Evolutionary conservation across 2,888 invertebrate genomes (phyloP).

Genomic region (Lithosia quadra): DNA sequence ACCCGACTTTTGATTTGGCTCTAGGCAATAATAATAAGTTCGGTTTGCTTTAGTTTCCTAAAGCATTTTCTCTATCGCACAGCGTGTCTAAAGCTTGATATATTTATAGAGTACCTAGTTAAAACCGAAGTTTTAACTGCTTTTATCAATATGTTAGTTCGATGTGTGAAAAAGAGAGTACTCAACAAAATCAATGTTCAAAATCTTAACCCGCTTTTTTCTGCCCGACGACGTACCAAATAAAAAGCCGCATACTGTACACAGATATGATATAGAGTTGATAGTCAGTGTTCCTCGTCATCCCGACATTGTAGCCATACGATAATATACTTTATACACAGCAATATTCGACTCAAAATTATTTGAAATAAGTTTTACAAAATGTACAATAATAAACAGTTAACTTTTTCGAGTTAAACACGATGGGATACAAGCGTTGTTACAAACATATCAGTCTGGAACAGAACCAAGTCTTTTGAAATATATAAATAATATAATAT

Average conservation of each 20-base stretch:
- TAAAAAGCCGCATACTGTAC: background rate
- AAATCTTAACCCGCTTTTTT: no score
- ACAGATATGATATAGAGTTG: background rate
- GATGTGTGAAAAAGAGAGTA: no score
- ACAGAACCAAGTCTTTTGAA: constrained; percentile 17
- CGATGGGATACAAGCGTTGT: constrained; percentile 46
- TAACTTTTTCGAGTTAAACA: constrained; percentile 30
- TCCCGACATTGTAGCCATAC: background rate
- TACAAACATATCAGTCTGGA: constrained; percentile 8
- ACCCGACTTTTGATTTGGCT: background rate
- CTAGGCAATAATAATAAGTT: no score
- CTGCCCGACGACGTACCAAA: background rate
- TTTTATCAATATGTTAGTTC: no score
- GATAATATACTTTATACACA: constrained; percentile 24
- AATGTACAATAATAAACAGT: constrained; percentile 60
- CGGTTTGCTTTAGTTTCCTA: no score
- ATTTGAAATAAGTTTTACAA: constrained; percentile 50
- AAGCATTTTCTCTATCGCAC: no score
- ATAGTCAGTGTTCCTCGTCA: background rate
- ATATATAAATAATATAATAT: background rate
- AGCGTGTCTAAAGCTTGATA: no score
- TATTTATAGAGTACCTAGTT: no score
- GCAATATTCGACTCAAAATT: constrained; percentile 39
- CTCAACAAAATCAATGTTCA: no score
- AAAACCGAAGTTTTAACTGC: no score